Evolutionary conservation across 2,113 vertebrate species (phyloP), one percentile per base, ranked within the genome.

Genomic region (Harpagus bidentatus): DNA sequence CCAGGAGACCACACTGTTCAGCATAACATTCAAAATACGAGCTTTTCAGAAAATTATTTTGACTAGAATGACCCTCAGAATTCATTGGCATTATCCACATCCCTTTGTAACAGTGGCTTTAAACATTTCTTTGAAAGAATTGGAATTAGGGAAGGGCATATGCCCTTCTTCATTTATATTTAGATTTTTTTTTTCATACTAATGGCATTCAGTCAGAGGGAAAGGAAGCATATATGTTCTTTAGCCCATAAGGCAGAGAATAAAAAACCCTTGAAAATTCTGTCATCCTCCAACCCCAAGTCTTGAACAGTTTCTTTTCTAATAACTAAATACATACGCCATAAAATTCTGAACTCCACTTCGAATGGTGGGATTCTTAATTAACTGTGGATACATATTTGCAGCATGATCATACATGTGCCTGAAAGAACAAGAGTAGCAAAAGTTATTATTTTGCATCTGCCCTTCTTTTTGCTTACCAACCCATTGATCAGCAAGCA

Each of bases 361-460:
- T 45, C 98, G 72, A 45, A 98, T 22, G 42, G 88, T 25, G 6
- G 96, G 94, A 50, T 97, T 92, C 26, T 93, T 95, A 96, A 99
- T 99, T 86, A 99, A 93, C 97, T 99, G 98, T 1, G 99, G 99
- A 86, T 99, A 99, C 98, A 99, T 98, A 97, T 99, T 99, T 96
- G 91, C 91, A 97, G 98, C 98, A 97, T 99, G 99, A 95, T 99
- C 98, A 90, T 97, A 97, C 98, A 99, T 99, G 77, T 98, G 98
- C 96, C 99, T 99, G 97, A 25, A 97, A 97, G 7, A 95, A 96
- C 36, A 96, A 97, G 18, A 78, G 55, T 31, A 78, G 31, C 65
- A 96, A 62, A 71, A 26, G 26, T 97, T 94, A 97, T 40, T 89
- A 53, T 81, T 55, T 29, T 71, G 40, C 21, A 47, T 61, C 82